phyloP scores from a whole-genome alignment of 2,888 invertebrate genomes.

The Drosophila falleni region DNA sequence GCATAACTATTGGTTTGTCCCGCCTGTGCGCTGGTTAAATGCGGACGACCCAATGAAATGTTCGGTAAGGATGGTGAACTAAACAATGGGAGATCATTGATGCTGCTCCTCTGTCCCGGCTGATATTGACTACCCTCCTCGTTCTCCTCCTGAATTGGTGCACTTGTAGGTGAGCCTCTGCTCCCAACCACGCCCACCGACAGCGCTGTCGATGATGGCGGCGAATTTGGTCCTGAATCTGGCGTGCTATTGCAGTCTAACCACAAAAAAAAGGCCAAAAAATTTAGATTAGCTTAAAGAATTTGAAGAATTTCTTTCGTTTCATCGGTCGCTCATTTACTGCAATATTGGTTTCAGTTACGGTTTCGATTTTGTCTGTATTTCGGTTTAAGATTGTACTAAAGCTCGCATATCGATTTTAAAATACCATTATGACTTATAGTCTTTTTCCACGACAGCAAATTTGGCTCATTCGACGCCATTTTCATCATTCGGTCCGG shows the following conservation, averaged over 20 bases:
- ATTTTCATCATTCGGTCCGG: too few species aligned
- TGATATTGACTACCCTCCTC: constrained; percentile 89
- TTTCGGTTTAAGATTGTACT: too few species aligned
- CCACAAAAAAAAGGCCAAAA: not conserved
- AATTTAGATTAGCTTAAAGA: not conserved
- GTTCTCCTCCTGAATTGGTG: constrained; percentile 93
- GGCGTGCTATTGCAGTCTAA: constrained; percentile 88
- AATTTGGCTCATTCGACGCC: too few species aligned
- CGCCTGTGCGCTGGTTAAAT: constrained; percentile 85
- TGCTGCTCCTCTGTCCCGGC: constrained; percentile 89
- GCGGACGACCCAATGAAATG: constrained; percentile 96
- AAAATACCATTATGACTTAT: too few species aligned
- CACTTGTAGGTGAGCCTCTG: constrained; percentile 89
- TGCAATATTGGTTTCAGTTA: too few species aligned
- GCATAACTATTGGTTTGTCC: constrained; percentile 79
- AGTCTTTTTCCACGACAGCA: too few species aligned
- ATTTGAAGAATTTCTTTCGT: too few species aligned
- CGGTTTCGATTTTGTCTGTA: too few species aligned
- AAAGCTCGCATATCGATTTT: too few species aligned
- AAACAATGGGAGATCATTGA: constrained; percentile 92
- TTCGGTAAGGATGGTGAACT: constrained; percentile 98
- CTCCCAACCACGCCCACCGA: constrained; percentile 85
- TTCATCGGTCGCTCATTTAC: too few species aligned
- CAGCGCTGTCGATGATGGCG: constrained; percentile 87
- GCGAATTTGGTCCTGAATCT: constrained; percentile 92